Conservation (phyloP, 1,140 invertebrate genomes). For the Globodera rostochiensis region DNA sequence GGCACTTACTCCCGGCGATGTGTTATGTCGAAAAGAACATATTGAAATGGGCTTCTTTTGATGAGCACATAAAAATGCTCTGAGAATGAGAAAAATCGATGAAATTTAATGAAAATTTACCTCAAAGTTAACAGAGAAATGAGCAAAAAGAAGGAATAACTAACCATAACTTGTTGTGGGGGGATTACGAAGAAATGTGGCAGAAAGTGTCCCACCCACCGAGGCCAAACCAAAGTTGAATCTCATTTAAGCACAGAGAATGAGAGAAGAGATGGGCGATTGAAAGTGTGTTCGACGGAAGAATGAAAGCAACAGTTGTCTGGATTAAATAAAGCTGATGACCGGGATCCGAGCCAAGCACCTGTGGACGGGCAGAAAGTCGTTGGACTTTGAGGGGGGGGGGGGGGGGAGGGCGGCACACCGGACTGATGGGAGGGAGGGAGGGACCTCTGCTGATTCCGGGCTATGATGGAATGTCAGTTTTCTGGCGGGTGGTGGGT, state of each 20-base stretch:
- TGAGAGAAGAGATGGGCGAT: too few relatives aligned
- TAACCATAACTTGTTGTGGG: too few relatives aligned
- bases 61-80: too few relatives aligned
- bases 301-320: neutral
- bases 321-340: neutral
- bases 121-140: too few relatives aligned
- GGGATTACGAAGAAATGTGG: neutral
- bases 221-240: neutral
- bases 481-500: neutral
- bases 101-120: too few relatives aligned
- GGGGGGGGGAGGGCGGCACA: neutral
- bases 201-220: neutral
- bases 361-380: neutral
- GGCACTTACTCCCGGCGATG: neutral
- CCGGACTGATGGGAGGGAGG: neutral
- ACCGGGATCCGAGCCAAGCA: neutral
- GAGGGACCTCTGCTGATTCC: neutral
- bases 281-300: neutral
- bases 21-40: neutral
- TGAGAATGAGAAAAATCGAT: too few relatives aligned
- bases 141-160: too few relatives aligned
- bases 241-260: neutral
- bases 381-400: neutral
- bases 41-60: too few relatives aligned
- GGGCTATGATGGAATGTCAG: neutral